Evolutionary conservation across 2,113 vertebrate species (phyloP).

Genomic region (Grammomys surdaster): DNA sequence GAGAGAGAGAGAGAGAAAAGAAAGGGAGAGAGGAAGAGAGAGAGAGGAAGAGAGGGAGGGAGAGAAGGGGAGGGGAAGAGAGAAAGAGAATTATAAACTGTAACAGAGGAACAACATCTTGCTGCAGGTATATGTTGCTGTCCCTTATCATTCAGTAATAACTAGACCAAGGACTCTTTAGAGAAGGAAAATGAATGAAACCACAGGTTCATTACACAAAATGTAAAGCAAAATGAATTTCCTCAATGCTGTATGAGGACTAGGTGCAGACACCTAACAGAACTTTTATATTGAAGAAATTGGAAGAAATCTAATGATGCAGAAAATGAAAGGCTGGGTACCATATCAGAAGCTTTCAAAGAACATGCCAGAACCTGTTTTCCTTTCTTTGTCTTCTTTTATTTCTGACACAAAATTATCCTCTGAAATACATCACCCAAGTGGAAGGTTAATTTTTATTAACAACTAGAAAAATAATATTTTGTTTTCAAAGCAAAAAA

Average conservation of each 20-base stretch:
- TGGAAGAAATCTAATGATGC: conserved; percentile 42
- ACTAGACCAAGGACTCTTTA: not conserved
- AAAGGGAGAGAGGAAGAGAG: not conserved
- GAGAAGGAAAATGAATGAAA: not conserved
- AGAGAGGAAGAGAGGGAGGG: not conserved
- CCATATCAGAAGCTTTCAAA: not conserved
- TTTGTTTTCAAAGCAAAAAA: conserved; percentile 23
- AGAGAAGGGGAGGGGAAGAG: too few relatives aligned
- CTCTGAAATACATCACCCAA: conserved; percentile 2
- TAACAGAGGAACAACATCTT: not conserved
- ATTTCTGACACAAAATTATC: not conserved
- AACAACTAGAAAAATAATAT: conserved; percentile 30
- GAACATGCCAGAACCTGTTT: not conserved
- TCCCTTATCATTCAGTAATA: not conserved
- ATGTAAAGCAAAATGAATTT: not conserved
- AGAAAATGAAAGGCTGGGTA: not conserved
- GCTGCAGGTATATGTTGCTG: not conserved
- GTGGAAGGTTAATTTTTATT: conserved; percentile 57
- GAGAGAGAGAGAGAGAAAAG: not conserved
- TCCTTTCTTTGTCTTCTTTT: not conserved
- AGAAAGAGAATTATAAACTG: not conserved
- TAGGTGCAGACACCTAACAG: not conserved
- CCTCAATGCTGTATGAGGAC: not conserved
- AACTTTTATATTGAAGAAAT: conserved; percentile 13
- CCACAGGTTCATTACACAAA: not conserved